These are phyloP conservation scores for Diorhabda sublineata DNA, from an alignment of 1,140 invertebrate genomes.

Conservation along the genomic window DNA sequence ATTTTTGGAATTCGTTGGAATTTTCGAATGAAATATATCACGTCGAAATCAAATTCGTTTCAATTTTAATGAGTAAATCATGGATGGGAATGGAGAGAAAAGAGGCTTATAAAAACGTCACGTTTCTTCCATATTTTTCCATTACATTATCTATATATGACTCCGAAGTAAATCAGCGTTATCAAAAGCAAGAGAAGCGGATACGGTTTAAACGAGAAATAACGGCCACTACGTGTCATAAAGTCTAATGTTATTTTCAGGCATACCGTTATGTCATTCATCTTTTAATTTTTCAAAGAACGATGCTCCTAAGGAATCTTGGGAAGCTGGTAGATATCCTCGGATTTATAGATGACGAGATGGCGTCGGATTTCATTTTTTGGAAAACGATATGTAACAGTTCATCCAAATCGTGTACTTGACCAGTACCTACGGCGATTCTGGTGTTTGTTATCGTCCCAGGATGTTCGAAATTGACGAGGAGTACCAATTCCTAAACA, in stretches of 20 bases:
- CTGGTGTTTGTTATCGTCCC: background rate
- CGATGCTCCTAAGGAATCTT: background rate
- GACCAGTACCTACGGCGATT: no score
- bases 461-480: background rate
- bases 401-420: no score
- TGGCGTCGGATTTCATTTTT: background rate
- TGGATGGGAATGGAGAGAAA: conserved; percentile 1
- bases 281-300: conserved; percentile 14
- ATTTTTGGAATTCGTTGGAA: no score
- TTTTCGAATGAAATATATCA: background rate
- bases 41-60: conserved; percentile 11
- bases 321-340: background rate
- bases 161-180: conserved; percentile 44
- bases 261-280: conserved; percentile 6
- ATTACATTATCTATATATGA: conserved; percentile 44
- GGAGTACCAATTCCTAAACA: no score
- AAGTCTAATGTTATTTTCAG: conserved; percentile 41
- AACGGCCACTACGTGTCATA: conserved; percentile 41
- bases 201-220: conserved; percentile 41
- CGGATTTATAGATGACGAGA: background rate
- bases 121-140: conserved; percentile 42
- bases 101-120: conserved; percentile 24
- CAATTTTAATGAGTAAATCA: conserved; percentile 9
- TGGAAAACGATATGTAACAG: background rate
- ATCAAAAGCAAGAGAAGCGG: conserved; percentile 36